Evolutionary conservation across 2,113 vertebrate species (phyloP).

Genomic region (Entomyzon cyanotis): DNA sequence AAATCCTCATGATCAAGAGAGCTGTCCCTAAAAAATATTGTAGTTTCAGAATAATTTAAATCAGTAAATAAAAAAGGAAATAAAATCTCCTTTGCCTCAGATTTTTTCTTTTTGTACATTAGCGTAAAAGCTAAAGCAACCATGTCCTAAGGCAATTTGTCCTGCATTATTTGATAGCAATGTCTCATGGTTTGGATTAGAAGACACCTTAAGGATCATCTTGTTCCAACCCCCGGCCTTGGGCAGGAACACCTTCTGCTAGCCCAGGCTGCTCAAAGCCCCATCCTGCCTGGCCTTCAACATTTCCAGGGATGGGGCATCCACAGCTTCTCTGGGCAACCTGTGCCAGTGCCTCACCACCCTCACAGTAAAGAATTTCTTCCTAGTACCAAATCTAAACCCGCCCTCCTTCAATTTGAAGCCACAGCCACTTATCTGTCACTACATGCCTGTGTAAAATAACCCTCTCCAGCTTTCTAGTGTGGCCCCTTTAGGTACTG

Average conservation of each 20-base stretch:
- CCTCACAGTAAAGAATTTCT: background rate
- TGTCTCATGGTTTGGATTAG: background rate
- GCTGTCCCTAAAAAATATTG: background rate
- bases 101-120: background rate
- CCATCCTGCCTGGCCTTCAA: fast-evolving
- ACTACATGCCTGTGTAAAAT: background rate
- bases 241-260: background rate
- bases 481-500: background rate
- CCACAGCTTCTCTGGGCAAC: background rate
- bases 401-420: background rate
- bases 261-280: background rate
- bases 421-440: background rate
- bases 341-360: background rate
- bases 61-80: background rate
- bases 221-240: background rate
- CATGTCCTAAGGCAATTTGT: background rate
- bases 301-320: background rate
- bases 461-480: background rate
- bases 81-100: background rate
- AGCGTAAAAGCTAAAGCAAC: background rate
- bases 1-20: background rate
- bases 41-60: background rate
- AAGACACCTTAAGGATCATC: background rate
- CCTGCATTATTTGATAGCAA: background rate
- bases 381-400: background rate